A percentile compares a stretch with the other conserved stretches of the same genome.
These are phyloP conservation scores for Acromyrmex charruanus DNA, from an alignment of 1,140 invertebrate genomes.

Conservation along the genomic window DNA sequence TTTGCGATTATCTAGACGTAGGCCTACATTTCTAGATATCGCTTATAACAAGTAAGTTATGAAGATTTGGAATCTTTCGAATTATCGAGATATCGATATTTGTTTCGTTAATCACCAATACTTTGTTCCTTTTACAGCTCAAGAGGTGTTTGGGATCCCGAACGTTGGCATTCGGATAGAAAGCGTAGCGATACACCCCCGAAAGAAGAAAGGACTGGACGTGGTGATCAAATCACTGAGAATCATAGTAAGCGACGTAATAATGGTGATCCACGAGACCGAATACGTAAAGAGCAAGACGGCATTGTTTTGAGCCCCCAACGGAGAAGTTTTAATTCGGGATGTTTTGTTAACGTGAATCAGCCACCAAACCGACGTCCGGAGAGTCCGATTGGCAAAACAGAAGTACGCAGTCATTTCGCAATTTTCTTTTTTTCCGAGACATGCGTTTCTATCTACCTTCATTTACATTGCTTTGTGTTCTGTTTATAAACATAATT, in stretches of 20 bases:
- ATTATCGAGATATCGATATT: slow-evolving; percentile 30
- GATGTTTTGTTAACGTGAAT: slow-evolving; percentile 90
- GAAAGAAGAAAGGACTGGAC: slow-evolving; percentile 87
- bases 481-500: slow-evolving; percentile 9
- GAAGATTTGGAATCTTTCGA: neutral
- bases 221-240: slow-evolving; percentile 80
- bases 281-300: slow-evolving; percentile 93
- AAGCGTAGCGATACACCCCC: slow-evolving; percentile 88
- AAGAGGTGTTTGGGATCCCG: slow-evolving; percentile 88
- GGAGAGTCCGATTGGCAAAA: slow-evolving; percentile 87
- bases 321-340: slow-evolving; percentile 93
- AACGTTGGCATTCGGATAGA: slow-evolving; percentile 87
- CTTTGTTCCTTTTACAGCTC: slow-evolving; percentile 80
- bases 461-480: neutral
- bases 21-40: slow-evolving; percentile 88
- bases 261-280: slow-evolving; percentile 91
- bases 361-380: slow-evolving; percentile 85
- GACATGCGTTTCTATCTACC: neutral
- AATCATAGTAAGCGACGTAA: slow-evolving; percentile 85
- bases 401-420: slow-evolving; percentile 77
- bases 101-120: neutral
- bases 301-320: slow-evolving; percentile 94
- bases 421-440: neutral
- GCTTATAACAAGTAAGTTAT: slow-evolving; percentile 87
- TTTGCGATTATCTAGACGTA: slow-evolving; percentile 87